Evolutionary conservation across 2,113 vertebrate genomes (phyloP).

Genomic region (Tetrax tetrax): DNA sequence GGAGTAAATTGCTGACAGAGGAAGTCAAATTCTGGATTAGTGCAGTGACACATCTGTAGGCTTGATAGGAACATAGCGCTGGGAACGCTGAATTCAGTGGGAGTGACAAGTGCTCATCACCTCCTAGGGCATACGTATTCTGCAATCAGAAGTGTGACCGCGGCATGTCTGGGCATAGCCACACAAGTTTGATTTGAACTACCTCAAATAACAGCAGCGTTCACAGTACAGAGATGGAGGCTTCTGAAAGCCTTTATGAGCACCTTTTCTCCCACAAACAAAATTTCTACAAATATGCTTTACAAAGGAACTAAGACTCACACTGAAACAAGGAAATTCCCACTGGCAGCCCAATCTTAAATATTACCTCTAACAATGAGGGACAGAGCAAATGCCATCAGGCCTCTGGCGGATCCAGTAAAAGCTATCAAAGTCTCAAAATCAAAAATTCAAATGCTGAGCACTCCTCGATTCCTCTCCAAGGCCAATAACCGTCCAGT

Average conservation of each 20-base stretch:
- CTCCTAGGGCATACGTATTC: background rate
- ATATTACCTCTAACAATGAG: background rate
- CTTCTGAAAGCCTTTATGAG: background rate
- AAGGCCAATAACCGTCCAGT: background rate
- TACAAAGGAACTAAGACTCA: background rate
- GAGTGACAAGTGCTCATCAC: background rate
- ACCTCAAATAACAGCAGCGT: background rate
- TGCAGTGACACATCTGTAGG: background rate
- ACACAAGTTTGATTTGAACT: fast-evolving
- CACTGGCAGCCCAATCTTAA: background rate
- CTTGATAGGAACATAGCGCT: background rate
- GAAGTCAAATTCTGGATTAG: background rate
- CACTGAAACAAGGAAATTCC: background rate
- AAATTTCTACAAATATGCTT: background rate
- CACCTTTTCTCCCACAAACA: background rate
- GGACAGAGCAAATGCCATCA: background rate
- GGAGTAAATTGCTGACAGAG: background rate
- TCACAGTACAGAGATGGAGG: background rate
- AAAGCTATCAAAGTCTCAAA: background rate
- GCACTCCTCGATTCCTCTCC: background rate
- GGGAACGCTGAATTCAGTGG: background rate
- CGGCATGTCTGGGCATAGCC: background rate
- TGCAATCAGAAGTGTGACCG: background rate
- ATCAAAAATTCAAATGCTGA: background rate
- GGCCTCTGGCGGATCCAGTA: background rate